phyloP scores from a whole-genome alignment of 2,888 invertebrate species.

The Macaria liturata region DNA sequence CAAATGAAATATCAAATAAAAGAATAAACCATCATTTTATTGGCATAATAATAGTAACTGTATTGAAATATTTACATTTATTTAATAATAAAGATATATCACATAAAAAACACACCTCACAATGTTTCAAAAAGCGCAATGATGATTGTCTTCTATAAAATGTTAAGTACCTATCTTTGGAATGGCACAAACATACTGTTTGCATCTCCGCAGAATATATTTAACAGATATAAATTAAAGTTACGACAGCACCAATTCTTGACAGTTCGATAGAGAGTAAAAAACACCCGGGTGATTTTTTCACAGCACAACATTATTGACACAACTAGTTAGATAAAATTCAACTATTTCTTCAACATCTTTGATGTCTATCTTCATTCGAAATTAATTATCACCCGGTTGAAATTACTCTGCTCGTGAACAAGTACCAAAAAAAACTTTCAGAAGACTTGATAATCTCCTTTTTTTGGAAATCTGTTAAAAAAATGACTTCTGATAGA shows the following conservation, averaged over 20 bases:
- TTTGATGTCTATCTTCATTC: too few species aligned
- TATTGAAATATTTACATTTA: conserved; percentile 76
- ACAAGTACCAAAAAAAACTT: too few species aligned
- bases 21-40: conserved; percentile 80
- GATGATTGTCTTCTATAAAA: conserved; percentile 30
- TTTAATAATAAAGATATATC: conserved; percentile 73
- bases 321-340: too few species aligned
- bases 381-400: too few species aligned
- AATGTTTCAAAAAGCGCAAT: conserved; percentile 62
- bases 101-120: conserved; percentile 69
- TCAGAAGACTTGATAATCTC: too few species aligned
- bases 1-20: conserved; percentile 56
- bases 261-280: too few species aligned
- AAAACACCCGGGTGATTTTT: too few species aligned
- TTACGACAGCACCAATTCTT: conserved; percentile 5
- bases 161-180: conserved; percentile 38
- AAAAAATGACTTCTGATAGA: too few species aligned
- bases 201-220: conserved; percentile 17
- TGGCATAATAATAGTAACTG: conserved; percentile 69
- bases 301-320: too few species aligned
- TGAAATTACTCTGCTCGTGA: too few species aligned
- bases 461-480: too few species aligned
- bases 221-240: neutral
- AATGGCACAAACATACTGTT: conserved; percentile 33
- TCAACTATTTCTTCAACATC: too few species aligned